These are phyloP conservation scores for Eristalis tenax DNA, from an alignment of 2,888 invertebrate genomes.

Conservation along the genomic window DNA sequence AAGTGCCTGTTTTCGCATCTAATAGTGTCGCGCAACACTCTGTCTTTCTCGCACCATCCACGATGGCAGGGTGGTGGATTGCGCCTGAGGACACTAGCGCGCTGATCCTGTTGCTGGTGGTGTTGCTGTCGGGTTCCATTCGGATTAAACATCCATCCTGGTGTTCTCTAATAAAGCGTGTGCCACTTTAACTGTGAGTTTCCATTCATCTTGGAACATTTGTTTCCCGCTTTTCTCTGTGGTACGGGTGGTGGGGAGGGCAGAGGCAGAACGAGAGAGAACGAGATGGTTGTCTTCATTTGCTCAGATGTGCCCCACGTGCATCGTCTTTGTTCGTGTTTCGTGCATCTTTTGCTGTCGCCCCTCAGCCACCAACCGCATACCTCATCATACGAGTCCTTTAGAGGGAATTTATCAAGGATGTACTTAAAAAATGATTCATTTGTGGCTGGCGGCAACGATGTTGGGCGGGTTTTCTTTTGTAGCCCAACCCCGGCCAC, in stretches of 20 bases:
- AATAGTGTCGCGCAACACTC: conserved; percentile 69
- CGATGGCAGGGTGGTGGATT: conserved; percentile 31
- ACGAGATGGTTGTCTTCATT: conserved; percentile 12
- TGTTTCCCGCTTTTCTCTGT: conserved; percentile 55
- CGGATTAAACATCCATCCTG: conserved; percentile 69
- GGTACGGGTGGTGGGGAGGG: too few species aligned
- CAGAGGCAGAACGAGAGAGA: neutral
- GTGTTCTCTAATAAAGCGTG: conserved; percentile 72
- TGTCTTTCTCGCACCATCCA: conserved; percentile 54
- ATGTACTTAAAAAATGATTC: conserved; percentile 58
- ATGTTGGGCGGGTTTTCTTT: conserved; percentile 1
- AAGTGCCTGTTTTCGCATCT: conserved; percentile 40
- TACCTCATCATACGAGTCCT: neutral
- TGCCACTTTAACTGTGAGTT: conserved; percentile 72
- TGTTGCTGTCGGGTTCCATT: conserved; percentile 64
- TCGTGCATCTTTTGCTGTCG: neutral
- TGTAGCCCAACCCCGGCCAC: neutral
- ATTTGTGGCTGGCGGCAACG: conserved; percentile 13
- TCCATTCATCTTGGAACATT: conserved; percentile 71
- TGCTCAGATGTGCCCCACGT: conserved; percentile 49
- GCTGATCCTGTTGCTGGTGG: conserved; percentile 47
- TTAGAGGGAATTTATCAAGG: conserved; percentile 61
- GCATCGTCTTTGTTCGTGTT: conserved; percentile 31
- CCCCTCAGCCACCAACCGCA: neutral
- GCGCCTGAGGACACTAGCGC: neutral